Evolutionary conservation across 2,797 vertebrate species (phyloP).

Genomic region (Eulemur rubriventer): DNA sequence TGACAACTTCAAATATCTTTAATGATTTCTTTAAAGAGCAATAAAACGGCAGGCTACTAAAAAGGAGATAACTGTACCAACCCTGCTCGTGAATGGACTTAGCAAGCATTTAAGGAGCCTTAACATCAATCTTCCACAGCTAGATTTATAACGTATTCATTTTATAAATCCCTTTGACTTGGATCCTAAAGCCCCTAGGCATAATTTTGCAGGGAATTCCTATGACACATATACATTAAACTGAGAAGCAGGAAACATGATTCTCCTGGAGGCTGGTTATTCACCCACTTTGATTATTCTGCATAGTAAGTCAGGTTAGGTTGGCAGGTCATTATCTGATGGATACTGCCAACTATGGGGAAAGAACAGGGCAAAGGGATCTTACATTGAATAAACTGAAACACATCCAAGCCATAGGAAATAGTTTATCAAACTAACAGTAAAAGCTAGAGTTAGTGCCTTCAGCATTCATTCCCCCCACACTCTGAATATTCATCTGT

Average conservation of each 20-base stretch:
- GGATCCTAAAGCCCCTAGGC: conserved; percentile 70
- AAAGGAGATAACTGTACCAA: conserved; percentile 79
- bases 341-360: not conserved
- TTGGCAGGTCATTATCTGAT: conserved; percentile 55
- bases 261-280: conserved; percentile 53
- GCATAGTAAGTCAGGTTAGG: conserved; percentile 41
- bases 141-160: conserved; percentile 65
- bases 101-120: conserved; percentile 78
- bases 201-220: conserved; percentile 60
- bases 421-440: conserved; percentile 5
- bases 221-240: conserved; percentile 58
- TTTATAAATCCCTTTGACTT: conserved; percentile 78
- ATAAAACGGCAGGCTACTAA: conserved; percentile 71
- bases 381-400: not conserved
- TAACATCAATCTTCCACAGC: conserved; percentile 78
- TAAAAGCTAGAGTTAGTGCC: conserved; percentile 7
- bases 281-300: conserved; percentile 69
- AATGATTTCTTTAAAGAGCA: conserved; percentile 80
- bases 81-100: conserved; percentile 74
- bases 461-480: conserved; percentile 1
- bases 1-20: conserved; percentile 79
- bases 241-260: conserved; percentile 51
- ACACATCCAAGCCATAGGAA: not conserved
- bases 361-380: not conserved
- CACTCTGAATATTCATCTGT: conserved; percentile 42